Base-by-base conservation (phyloP, 2,113 vertebrate species). In the Abramis brama region DNA sequence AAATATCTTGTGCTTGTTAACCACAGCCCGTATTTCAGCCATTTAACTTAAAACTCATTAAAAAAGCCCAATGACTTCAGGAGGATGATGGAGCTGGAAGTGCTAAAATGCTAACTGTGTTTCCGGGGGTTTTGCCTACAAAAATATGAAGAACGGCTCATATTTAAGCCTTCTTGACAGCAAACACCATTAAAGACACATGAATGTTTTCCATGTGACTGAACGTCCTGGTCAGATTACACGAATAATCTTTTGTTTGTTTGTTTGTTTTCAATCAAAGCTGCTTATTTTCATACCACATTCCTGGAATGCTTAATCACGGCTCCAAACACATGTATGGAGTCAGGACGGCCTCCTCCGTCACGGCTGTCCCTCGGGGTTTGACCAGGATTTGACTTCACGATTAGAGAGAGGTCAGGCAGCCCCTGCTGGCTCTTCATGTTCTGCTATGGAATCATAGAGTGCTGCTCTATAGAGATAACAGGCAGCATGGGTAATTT, bases 211-310 rank as follows among this genome's bases (percentile, higher is more conserved):
- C 23, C 57, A 27, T 45, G 36, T 79, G 78, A 60, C 57, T 0
- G 45, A 66, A 66, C 23, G n/a, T 68, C 60, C 60, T 50, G 9
- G 39, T 83, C 47, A 73, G n/a, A 73, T 83, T 57, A 73, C 33
- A 25, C 11, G 66, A 74, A 83, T 73, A 83, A 73, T 83, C 82
- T 39, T 83, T 71, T 73, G 82, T 83, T 82, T 82, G 80, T 71
- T 82, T 82, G 80, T 82, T 83, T 83, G 81, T 81, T 76, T 55
- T 85, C 66, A 70, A 79, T 79, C 76, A 59, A 71, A 71, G 75
- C 84, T 57, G 84, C 64, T 85, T 85, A 79, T 73, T 85, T 85
- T 85, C 36, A 70, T 62, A 62, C 39, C 73, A 66, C 79, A 82
- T 82, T 62, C 83, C 39, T 85, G 47, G 43, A 33, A 82, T 77